phyloP scores from a whole-genome alignment of 2,888 invertebrate genomes.

The Muscina levida region DNA sequence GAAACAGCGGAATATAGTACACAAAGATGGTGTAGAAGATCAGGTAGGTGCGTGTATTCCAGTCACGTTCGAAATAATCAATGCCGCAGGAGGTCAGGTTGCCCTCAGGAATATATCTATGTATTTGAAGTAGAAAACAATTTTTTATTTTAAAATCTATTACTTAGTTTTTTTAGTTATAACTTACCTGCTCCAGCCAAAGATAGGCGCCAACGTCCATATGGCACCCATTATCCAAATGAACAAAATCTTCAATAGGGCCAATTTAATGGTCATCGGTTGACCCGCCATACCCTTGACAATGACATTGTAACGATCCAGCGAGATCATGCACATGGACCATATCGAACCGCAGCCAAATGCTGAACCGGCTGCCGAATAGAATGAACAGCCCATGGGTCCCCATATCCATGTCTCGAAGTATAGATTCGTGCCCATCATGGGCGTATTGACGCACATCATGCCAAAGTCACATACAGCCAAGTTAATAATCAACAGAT shows the following conservation, averaged over 20 bases:
- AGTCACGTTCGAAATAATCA: conserved; percentile 89
- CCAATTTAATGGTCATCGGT: conserved; percentile 90
- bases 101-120: conserved; percentile 96
- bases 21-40: conserved; percentile 88
- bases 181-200: conserved; percentile 92
- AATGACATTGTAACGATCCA: conserved; percentile 96
- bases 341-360: conserved; percentile 95
- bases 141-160: no score
- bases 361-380: conserved; percentile 92
- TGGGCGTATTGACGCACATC: conserved; percentile 84
- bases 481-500: conserved; percentile 93
- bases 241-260: conserved; percentile 87
- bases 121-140: conserved; percentile 55
- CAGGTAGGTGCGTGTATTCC: conserved; percentile 89
- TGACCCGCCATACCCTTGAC: conserved; percentile 93
- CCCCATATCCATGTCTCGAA: conserved; percentile 79
- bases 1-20: conserved; percentile 87
- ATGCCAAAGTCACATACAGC: conserved; percentile 92
- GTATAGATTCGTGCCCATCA: conserved; percentile 80
- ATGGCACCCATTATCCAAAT: conserved; percentile 89
- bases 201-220: conserved; percentile 91
- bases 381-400: conserved; percentile 91
- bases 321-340: conserved; percentile 96
- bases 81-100: conserved; percentile 97
- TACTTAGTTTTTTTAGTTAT: no score